phyloP scores from a whole-genome alignment of 2,888 invertebrate genomes.

The Hypselothyrea guttata region DNA sequence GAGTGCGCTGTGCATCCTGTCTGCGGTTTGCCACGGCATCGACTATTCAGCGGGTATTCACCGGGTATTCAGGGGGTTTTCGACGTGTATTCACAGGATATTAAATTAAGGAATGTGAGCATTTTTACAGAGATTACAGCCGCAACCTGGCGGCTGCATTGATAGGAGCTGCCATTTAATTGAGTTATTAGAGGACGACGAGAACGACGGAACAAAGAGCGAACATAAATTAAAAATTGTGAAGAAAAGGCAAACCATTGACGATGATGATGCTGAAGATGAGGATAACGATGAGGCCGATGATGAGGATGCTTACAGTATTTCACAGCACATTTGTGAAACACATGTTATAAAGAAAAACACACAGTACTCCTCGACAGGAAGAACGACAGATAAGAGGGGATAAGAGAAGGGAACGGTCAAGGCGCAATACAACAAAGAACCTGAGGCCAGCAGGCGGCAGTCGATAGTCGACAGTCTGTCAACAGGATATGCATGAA shows the following conservation, averaged over 20 bases:
- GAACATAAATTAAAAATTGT: slow-evolving; percentile 68
- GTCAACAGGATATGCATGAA: slow-evolving; percentile 80
- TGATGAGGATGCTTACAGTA: slow-evolving; percentile 45
- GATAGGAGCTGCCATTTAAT: slow-evolving; percentile 65
- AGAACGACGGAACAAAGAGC: slow-evolving; percentile 33
- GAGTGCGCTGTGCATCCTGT: slow-evolving; percentile 53
- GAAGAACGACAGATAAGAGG: slow-evolving; percentile 46
- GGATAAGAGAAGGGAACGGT: slow-evolving; percentile 20
- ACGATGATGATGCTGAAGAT: slow-evolving; percentile 11
- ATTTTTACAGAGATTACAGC: slow-evolving; percentile 61
- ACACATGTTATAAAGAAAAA: slow-evolving; percentile 63
- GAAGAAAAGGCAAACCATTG: slow-evolving; percentile 40
- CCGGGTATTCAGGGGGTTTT: neutral
- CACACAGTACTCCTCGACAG: slow-evolving; percentile 4
- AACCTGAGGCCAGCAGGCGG: slow-evolving; percentile 63
- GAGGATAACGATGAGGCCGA: slow-evolving; percentile 19
- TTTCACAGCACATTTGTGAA: slow-evolving; percentile 61
- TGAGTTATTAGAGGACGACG: slow-evolving; percentile 67
- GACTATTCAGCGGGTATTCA: neutral
- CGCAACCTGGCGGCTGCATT: slow-evolving; percentile 30
- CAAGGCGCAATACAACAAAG: slow-evolving; percentile 58
- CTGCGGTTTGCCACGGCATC: slow-evolving; percentile 54
- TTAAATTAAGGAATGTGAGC: slow-evolving; percentile 65
- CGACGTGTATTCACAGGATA: slow-evolving; percentile 57
- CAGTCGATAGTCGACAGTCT: slow-evolving; percentile 41